Base-by-base conservation (phyloP, 2,888 invertebrate species). In the Drosophila eohydei region DNA sequence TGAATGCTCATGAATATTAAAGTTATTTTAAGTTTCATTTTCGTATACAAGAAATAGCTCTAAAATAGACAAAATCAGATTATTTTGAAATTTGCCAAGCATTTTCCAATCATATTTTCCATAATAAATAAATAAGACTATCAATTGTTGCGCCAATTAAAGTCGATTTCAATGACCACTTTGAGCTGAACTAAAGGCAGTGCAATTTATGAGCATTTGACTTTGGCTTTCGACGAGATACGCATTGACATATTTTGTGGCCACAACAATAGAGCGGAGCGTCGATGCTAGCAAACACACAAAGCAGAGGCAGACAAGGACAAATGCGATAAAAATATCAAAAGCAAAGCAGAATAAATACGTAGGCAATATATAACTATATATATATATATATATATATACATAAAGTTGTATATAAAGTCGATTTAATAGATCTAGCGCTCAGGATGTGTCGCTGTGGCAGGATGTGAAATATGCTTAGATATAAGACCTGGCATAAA, bases 401-500 rank as follows among this genome's bases (percentile, higher is more conserved):
- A 9, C 26, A 9, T 26, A 38, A 21, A 21, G 21, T 8, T 30
- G 14, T 26, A 74, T 83, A 80, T 78, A 71, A 78, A 88, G 89
- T 80, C 81, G 79, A 86, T 90, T 89, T 88, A 87, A 88, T 82
- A 89, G 86, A 87, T 90, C 79, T 78, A 4, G 83, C 73, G 44
- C 72, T 66, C 34, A 11, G 56, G 44, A 36, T 32, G 46, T 50
- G 48, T 11, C 44, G 44, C 26, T 44, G 34, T 26, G 28, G 26
- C 59, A 61, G 50, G 69, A 55, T 62, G 61, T 51, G 51, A 59
- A 75, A 64, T 21, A 64, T 64, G 51, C 59, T 55, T 52, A 36
- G 34, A 51, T 63, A 51, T n/a, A 46, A 50, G 16, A 41, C 56
- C 43, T 12, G 26, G 8, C 52, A 26, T 43, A 21, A 52, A 41